These are phyloP conservation scores for Griposia aprilina DNA, from an alignment of 2,888 invertebrate species.

Conservation along the genomic window DNA sequence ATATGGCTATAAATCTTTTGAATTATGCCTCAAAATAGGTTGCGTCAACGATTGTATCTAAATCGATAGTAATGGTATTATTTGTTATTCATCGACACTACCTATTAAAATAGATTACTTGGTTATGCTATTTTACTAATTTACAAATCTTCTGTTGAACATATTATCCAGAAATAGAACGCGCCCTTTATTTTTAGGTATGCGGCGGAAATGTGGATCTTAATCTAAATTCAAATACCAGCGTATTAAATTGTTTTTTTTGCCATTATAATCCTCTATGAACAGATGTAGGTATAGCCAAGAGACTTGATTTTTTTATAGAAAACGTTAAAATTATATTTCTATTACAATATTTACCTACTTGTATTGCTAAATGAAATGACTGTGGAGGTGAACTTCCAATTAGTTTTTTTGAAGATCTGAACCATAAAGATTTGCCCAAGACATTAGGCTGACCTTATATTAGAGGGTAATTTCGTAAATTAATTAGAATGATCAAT, in stretches of 20 bases:
- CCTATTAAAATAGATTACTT: neutral
- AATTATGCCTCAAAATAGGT: slow-evolving; percentile 48
- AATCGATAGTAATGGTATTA: neutral
- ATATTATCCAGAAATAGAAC: neutral
- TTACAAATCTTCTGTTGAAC: neutral
- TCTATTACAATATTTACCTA: too few relatives aligned
- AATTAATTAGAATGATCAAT: neutral
- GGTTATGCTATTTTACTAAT: neutral
- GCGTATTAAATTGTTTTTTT: too few relatives aligned
- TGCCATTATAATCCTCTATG: too few relatives aligned
- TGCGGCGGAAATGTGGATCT: neutral
- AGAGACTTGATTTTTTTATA: too few relatives aligned
- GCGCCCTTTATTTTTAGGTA: neutral
- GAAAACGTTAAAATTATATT: too few relatives aligned
- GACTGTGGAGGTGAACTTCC: too few relatives aligned
- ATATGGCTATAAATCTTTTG: slow-evolving; percentile 40
- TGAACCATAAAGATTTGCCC: neutral
- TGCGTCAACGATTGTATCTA: slow-evolving; percentile 22
- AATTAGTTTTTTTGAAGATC: too few relatives aligned
- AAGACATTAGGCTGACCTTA: neutral
- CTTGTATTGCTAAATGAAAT: too few relatives aligned
- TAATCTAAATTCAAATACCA: neutral
- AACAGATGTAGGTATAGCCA: too few relatives aligned
- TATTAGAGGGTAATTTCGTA: neutral
- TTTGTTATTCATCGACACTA: neutral